A percentile compares a stretch with the other conserved stretches of the same genome.
phyloP scores from a whole-genome alignment of 2,113 vertebrate genomes.

The Anthoscopus minutus region DNA sequence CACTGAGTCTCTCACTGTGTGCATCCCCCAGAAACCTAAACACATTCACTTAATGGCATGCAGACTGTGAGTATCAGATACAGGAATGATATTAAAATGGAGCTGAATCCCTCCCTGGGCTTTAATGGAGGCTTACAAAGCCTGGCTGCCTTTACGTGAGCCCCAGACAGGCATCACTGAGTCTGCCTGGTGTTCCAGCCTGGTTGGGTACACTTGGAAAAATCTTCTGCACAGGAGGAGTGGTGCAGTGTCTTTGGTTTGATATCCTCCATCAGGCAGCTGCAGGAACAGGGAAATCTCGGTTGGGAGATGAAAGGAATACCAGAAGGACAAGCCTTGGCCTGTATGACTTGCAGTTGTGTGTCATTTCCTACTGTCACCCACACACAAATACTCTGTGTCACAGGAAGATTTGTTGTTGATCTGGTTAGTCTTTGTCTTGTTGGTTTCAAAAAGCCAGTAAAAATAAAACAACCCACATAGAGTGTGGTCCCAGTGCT shows the following conservation, averaged over 20 bases:
- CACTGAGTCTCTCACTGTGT: background rate
- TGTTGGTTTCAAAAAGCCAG: background rate
- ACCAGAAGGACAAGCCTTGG: background rate
- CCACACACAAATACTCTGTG: no score
- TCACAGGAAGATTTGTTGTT: fast-evolving
- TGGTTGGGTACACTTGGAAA: background rate
- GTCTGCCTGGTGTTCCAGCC: fast-evolving
- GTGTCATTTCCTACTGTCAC: background rate
- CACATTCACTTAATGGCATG: background rate
- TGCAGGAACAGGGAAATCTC: background rate
- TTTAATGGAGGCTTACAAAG: background rate
- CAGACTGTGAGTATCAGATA: background rate
- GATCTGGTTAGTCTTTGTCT: background rate
- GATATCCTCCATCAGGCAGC: background rate
- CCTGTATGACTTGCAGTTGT: background rate
- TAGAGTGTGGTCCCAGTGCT: background rate
- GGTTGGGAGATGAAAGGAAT: background rate
- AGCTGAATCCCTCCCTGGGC: background rate
- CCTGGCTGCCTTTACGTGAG: background rate
- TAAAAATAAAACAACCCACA: background rate
- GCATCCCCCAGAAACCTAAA: background rate
- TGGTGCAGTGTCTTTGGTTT: background rate
- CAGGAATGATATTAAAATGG: background rate
- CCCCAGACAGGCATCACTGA: fast-evolving
- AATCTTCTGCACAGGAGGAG: background rate